phyloP scores from a whole-genome alignment of 2,797 vertebrate species.

The Etheostoma perlongum region DNA sequence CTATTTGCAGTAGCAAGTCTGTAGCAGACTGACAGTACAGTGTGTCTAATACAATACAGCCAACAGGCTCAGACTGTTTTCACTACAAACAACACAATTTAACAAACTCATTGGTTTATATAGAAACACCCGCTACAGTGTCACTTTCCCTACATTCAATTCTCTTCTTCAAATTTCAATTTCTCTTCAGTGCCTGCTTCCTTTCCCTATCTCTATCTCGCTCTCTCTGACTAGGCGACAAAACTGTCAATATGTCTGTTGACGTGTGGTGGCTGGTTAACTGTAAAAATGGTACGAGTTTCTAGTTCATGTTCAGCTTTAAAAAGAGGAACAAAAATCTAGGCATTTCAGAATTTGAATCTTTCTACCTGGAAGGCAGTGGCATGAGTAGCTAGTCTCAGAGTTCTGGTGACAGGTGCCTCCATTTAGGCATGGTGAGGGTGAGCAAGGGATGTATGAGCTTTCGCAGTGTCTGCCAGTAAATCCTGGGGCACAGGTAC shows the following conservation, averaged over 20 bases:
- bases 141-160: neutral
- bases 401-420: constrained; percentile 91
- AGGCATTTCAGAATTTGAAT: neutral
- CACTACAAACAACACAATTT: constrained; percentile 69
- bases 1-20: constrained; percentile 22
- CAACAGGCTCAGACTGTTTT: constrained; percentile 65
- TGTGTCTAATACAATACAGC: constrained; percentile 42
- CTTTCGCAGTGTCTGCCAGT: constrained; percentile 91
- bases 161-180: neutral
- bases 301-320: neutral
- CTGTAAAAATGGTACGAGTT: neutral
- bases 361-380: constrained; percentile 91
- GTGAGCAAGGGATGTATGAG: constrained; percentile 88
- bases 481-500: constrained; percentile 86
- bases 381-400: constrained; percentile 91
- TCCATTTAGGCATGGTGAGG: constrained; percentile 92
- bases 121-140: constrained; percentile 17
- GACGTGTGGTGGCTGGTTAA: no score
- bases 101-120: constrained; percentile 37
- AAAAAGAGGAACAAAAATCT: neutral
- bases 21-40: constrained; percentile 35
- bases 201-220: no score
- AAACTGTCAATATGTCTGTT: no score
- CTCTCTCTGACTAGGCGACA: no score
- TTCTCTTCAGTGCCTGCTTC: constrained; percentile 1